Evolutionary conservation across 2,888 invertebrate species (phyloP).

Genomic region (Agriopis marginaria): DNA sequence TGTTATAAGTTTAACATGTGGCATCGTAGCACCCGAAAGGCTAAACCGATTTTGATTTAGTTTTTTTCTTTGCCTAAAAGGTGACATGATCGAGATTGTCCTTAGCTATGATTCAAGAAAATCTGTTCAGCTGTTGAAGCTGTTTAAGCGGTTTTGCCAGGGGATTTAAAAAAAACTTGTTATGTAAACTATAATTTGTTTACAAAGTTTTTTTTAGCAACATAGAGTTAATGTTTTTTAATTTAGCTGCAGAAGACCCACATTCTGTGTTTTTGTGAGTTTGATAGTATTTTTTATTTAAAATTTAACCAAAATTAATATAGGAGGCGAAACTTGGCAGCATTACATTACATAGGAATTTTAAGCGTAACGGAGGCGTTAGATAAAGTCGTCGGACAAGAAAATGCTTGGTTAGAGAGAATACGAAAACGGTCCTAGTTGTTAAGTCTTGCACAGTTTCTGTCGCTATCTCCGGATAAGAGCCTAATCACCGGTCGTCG

Average conservation of each 20-base stretch:
- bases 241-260: not conserved
- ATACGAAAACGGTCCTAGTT: constrained; percentile 86
- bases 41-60: too few relatives aligned
- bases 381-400: constrained; percentile 81
- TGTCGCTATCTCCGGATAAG: constrained; percentile 86
- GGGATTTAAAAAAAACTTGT: not conserved
- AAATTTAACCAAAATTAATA: constrained; percentile 58
- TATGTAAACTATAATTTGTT: too few relatives aligned
- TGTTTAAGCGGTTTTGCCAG: too few relatives aligned
- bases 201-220: not conserved
- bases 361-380: constrained; percentile 76
- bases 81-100: too few relatives aligned
- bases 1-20: too few relatives aligned
- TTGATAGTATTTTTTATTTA: not conserved
- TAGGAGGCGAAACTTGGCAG: constrained; percentile 65
- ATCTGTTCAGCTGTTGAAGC: too few relatives aligned
- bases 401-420: constrained; percentile 83
- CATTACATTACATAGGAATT: constrained; percentile 79
- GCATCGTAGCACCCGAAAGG: too few relatives aligned
- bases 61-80: too few relatives aligned
- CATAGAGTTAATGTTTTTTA: not conserved
- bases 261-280: not conserved
- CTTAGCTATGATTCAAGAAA: too few relatives aligned
- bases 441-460: constrained; percentile 87
- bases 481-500: constrained; percentile 86